Conservation (phyloP, 2,797 vertebrate species). For the Acipenser oxyrinchus region DNA sequence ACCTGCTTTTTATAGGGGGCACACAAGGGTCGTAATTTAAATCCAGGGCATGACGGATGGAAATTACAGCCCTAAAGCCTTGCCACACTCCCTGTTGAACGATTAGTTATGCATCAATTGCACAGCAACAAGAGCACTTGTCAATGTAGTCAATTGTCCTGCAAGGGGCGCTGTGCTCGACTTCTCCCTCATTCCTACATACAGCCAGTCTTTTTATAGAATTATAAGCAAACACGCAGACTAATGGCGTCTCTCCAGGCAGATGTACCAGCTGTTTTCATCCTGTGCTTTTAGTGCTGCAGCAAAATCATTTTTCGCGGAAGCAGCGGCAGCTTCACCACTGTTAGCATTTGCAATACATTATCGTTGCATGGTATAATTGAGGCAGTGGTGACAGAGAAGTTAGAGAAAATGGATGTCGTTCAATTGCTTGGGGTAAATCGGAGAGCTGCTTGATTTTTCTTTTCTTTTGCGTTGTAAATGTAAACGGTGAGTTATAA, state of each 20-base stretch:
- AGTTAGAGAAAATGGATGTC: conserved; percentile 3
- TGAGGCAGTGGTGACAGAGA: neutral
- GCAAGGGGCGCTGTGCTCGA: conserved; percentile 25
- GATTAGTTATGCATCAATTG: too few relatives aligned
- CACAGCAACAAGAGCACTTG: too few relatives aligned
- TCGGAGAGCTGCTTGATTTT: too few relatives aligned
- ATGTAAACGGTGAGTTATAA: too few relatives aligned
- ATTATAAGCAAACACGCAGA: conserved; percentile 19
- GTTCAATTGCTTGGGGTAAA: neutral
- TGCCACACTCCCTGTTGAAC: too few relatives aligned
- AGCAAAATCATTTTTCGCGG: conserved; percentile 10
- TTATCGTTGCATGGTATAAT: neutral
- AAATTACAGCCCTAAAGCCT: too few relatives aligned
- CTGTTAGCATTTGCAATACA: conserved; percentile 2
- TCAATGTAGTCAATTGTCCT: neutral
- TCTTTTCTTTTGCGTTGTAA: too few relatives aligned
- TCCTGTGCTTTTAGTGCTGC: conserved; percentile 33
- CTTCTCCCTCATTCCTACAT: conserved; percentile 3
- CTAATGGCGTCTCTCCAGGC: conserved; percentile 60
- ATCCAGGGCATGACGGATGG: too few relatives aligned
- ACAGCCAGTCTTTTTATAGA: conserved; percentile 3
- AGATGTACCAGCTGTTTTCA: conserved; percentile 48
- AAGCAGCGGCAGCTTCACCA: conserved; percentile 42
- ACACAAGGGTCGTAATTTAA: too few relatives aligned
- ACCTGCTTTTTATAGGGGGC: too few relatives aligned